Evolutionary conservation across 2,797 vertebrate species (phyloP), one percentile per base, ranked within the genome.

Genomic region (Botia almorhae): DNA sequence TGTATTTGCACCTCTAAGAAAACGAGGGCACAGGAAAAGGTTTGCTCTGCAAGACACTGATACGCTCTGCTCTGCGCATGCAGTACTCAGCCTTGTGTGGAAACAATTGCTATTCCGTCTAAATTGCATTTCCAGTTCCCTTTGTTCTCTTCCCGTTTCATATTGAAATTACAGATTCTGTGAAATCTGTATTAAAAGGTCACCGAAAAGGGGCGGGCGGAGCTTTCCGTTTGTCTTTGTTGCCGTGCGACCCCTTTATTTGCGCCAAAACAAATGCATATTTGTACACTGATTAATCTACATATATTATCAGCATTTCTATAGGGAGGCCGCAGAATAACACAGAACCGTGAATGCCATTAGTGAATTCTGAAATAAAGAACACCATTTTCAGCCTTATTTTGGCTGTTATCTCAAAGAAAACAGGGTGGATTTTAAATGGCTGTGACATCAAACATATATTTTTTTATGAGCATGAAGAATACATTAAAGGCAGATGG

Each of bases 1-100:
- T 74, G 63, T 74, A 74, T 85, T 87, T 85, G 81, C 79, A 85
- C 83, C 83, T 85, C 67, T 77, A 68, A 80, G 69, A 69, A 84
- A 78, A 79, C 58, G 36, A 83, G 51, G 79, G 74, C 64, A 74
- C 14, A 1, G 70, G 64, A 51, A 55, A 33, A 61, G 72, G 65
- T 69, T 86, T 81, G 60, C 68, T 14, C 78, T 74, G 39, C 71
- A 39, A 68, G 71, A 43, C 39, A 67, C 43, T 80, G 71, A 69
- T 58, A 80, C 14, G 78, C 55, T 73, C 67, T 65, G 50, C 39
- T 74, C 39, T 2, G 51, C 60, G 71, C 60, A 60, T 73, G 48
- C 69, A 19, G 58, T 53, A 70, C 58, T 64, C 70, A 80, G 69
- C 71, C 77, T 72, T 48, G 53, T 48, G 78, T 33, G 78, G 26